phyloP scores from a whole-genome alignment of 92 coral and sea anemone species.

The Porites evermanni region DNA sequence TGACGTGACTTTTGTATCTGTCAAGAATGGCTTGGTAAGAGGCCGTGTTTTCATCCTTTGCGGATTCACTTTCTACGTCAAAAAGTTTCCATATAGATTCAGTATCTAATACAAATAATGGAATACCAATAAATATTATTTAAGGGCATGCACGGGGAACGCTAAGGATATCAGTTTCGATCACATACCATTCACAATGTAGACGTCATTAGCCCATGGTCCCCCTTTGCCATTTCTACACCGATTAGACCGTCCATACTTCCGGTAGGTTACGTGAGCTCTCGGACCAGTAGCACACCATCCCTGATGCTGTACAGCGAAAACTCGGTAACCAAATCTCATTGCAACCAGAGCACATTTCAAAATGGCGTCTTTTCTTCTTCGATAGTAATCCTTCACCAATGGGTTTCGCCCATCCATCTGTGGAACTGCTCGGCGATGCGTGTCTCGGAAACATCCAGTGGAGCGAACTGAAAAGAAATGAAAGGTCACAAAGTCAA shows the following conservation, averaged over 20 bases:
- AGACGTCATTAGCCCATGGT: slow-evolving; percentile 71
- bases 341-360: slow-evolving; percentile 46
- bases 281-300: slow-evolving; percentile 68
- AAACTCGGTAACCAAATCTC: slow-evolving; percentile 28
- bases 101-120: too few relatives aligned
- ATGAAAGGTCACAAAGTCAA: not conserved
- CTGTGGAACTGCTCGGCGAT: slow-evolving; percentile 40
- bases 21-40: too few relatives aligned
- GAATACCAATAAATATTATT: too few relatives aligned
- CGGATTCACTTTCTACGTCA: too few relatives aligned
- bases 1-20: too few relatives aligned
- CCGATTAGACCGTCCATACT: slow-evolving; percentile 59
- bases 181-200: slow-evolving; percentile 20
- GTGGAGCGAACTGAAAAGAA: slow-evolving; percentile 21
- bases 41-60: too few relatives aligned
- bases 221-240: slow-evolving; percentile 72
- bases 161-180: not conserved
- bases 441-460: slow-evolving; percentile 44
- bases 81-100: too few relatives aligned
- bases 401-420: slow-evolving; percentile 40
- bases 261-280: slow-evolving; percentile 63
- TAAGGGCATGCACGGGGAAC: not conserved
- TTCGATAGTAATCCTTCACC: slow-evolving; percentile 37
- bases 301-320: slow-evolving; percentile 67
- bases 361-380: slow-evolving; percentile 25